These are phyloP conservation scores for Lacerta bilineata DNA, from an alignment of 2,797 vertebrate genomes.

Conservation along the genomic window DNA sequence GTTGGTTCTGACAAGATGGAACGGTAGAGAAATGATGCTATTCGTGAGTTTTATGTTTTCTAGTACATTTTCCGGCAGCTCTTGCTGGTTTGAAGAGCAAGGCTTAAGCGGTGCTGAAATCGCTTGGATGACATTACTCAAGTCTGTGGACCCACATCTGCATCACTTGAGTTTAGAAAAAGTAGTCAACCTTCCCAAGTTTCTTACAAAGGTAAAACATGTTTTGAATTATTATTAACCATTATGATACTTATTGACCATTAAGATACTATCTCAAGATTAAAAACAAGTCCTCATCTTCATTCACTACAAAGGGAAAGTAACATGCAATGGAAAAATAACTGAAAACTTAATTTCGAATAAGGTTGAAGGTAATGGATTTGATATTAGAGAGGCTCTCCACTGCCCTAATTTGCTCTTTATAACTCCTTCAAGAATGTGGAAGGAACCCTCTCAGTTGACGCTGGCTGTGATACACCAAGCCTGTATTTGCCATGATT, in stretches of 20 bases:
- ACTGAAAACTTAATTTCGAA: not conserved
- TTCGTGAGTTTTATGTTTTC: slow-evolving; percentile 16
- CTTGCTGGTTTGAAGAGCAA: slow-evolving; percentile 79
- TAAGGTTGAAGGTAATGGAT: not conserved
- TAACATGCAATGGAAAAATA: not conserved
- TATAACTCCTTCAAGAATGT: not conserved
- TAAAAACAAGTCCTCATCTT: not conserved
- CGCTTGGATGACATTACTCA: slow-evolving; percentile 80
- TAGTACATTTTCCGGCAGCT: slow-evolving; percentile 45
- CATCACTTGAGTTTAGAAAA: slow-evolving; percentile 62
- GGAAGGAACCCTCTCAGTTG: not conserved
- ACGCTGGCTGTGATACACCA: not conserved
- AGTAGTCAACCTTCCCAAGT: slow-evolving; percentile 78
- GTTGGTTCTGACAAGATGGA: not conserved
- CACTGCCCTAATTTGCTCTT: not conserved
- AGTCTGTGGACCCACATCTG: slow-evolving; percentile 65
- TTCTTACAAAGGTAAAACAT: slow-evolving; percentile 70
- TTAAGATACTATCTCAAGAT: no score
- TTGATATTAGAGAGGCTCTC: not conserved
- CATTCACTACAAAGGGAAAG: accelerated
- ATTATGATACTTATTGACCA: not conserved
- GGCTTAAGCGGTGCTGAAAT: slow-evolving; percentile 75
- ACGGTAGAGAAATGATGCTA: not conserved
- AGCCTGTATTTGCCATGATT: not conserved
- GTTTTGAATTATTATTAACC: no score